A percentile compares a stretch with the other conserved stretches of the same genome.
These are phyloP conservation scores for Prunella himalayana DNA, from an alignment of 2,113 vertebrate species.

Conservation along the genomic window DNA sequence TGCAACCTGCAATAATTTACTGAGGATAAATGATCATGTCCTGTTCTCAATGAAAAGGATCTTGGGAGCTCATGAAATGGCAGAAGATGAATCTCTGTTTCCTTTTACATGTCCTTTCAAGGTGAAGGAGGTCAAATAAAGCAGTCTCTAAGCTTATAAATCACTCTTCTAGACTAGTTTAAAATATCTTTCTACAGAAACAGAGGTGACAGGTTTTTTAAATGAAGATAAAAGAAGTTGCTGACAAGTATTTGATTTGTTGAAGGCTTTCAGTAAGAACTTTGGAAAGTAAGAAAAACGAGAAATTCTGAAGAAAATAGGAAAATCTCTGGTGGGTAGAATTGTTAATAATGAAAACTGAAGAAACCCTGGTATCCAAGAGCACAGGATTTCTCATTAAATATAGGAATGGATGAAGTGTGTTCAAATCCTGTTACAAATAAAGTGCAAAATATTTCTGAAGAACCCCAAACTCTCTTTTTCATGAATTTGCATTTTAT, in stretches of 20 bases:
- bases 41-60: background rate
- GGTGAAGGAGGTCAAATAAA: conserved; percentile 55
- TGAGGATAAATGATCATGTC: background rate
- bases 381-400: background rate
- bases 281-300: background rate
- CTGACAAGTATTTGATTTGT: conserved; percentile 46
- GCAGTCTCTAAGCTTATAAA: conserved; percentile 21
- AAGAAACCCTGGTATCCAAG: background rate
- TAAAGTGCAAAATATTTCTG: background rate
- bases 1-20: conserved; percentile 4
- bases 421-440: background rate
- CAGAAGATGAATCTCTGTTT: conserved; percentile 48
- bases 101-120: conserved; percentile 47
- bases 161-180: conserved; percentile 31
- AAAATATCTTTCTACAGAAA: conserved; percentile 37
- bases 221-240: conserved; percentile 51
- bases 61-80: background rate
- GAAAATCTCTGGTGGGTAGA: background rate
- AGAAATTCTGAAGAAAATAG: background rate
- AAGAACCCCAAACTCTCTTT: background rate
- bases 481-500: background rate
- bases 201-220: conserved; percentile 24
- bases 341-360: background rate
- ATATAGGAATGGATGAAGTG: background rate
- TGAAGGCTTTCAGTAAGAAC: conserved; percentile 9